Conservation (phyloP, 2,888 invertebrate genomes). For the Morinoia aosen region DNA sequence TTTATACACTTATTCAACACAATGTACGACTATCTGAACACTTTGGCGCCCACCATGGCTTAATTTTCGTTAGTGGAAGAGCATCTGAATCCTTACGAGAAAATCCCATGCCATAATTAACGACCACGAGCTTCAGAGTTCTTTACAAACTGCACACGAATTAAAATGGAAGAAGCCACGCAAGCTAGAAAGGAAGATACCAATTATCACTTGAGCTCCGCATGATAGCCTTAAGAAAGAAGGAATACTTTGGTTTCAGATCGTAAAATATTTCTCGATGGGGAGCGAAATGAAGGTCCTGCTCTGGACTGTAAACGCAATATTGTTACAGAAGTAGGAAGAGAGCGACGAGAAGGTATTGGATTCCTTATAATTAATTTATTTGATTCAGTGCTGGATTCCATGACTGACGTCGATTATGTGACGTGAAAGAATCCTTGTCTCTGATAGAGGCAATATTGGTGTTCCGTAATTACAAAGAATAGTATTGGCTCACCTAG, state of each 20-base stretch:
- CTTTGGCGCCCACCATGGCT: neutral
- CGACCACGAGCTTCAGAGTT: neutral
- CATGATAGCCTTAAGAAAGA: neutral
- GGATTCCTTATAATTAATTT: neutral
- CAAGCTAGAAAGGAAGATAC: neutral
- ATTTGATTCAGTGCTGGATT: too few species aligned
- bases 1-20: neutral
- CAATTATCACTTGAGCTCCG: neutral
- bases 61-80: neutral
- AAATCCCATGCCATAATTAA: neutral
- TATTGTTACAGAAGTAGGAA: neutral
- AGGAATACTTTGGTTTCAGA: neutral
- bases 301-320: neutral
- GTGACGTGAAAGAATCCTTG: neutral
- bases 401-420: neutral
- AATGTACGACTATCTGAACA: neutral
- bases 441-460: too few species aligned
- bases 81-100: neutral
- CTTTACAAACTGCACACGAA: neutral
- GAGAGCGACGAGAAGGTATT: neutral
- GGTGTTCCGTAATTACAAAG: too few species aligned
- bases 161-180: neutral
- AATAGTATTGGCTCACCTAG: too few species aligned
- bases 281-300: neutral
- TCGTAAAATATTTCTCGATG: neutral